Percentiles rank a stretch among this genome's conserved stretches.
Conservation (phyloP, 2,113 vertebrate species). For the Sula dactylatra region DNA sequence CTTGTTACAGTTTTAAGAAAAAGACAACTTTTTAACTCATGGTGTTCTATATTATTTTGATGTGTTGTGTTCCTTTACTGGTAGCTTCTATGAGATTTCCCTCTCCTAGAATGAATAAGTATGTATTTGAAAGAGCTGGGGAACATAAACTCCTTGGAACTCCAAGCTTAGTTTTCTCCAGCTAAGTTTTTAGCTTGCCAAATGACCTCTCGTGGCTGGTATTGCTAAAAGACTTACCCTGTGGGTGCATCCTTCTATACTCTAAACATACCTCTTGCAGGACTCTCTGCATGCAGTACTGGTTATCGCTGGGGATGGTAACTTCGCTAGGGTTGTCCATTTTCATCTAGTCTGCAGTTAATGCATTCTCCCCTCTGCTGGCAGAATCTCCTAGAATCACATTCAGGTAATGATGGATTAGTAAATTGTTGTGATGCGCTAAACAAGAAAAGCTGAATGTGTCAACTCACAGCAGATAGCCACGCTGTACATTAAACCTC, state of each 20-base stretch:
- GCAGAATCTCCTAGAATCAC: not conserved
- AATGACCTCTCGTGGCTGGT: not conserved
- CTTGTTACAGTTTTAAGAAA: no score
- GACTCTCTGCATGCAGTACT: not conserved
- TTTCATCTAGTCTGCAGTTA: not conserved
- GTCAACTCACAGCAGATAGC: not conserved
- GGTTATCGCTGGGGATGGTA: fast-evolving
- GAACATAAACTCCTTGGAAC: fast-evolving
- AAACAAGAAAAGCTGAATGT: not conserved
- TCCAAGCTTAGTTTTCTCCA: not conserved
- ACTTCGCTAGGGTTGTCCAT: fast-evolving
- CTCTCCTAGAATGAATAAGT: not conserved
- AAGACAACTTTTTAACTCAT: fast-evolving
- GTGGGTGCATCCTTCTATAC: not conserved
- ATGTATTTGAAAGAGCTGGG: not conserved
- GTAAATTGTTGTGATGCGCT: not conserved
- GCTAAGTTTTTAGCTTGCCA: not conserved
- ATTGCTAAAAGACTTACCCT: not conserved
- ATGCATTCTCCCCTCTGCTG: no score
- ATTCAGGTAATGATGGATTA: fast-evolving
- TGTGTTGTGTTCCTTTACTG: not conserved
- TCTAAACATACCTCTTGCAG: not conserved
- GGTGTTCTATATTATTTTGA: fast-evolving
- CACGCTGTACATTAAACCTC: fast-evolving
- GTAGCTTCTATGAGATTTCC: not conserved